Conservation (phyloP, 92 coral and sea anemone species). For the Metridium senile region DNA sequence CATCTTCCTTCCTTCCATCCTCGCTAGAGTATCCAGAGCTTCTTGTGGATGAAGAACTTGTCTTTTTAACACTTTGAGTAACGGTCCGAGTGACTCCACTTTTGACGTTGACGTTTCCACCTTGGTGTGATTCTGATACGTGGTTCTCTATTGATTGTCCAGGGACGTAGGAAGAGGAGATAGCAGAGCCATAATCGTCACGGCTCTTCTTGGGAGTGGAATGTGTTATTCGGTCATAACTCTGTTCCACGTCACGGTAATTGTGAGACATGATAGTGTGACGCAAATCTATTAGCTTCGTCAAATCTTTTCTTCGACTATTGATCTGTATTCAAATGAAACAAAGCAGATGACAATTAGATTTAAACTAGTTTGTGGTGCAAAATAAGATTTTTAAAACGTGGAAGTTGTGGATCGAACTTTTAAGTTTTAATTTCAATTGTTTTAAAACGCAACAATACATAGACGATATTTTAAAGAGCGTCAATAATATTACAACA, state of each 20-base stretch:
- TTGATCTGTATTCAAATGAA: background rate
- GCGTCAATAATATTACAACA: too few relatives aligned
- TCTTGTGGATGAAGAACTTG: conserved; percentile 4
- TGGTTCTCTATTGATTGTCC: conserved; percentile 5
- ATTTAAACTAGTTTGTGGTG: background rate
- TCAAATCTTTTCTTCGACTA: background rate
- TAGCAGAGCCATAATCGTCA: conserved; percentile 1
- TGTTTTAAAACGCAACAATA: too few relatives aligned
- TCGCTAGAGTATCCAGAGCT: conserved; percentile 14
- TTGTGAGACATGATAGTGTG: conserved; percentile 15
- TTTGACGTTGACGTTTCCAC: background rate
- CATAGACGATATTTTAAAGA: too few relatives aligned
- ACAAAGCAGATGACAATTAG: background rate
- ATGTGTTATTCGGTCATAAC: conserved; percentile 1
- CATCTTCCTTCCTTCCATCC: conserved; percentile 13
- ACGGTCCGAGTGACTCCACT: conserved; percentile 12
- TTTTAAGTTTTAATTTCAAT: too few relatives aligned
- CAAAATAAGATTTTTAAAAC: too few relatives aligned
- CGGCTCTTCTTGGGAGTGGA: conserved; percentile 17
- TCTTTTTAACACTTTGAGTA: conserved; percentile 4
- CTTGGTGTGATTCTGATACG: background rate
- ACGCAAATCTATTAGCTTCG: background rate
- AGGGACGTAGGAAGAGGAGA: conserved; percentile 19
- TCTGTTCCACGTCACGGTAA: conserved; percentile 12
- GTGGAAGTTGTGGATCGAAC: too few relatives aligned